A percentile compares a stretch with the other conserved stretches of the same genome.
These are phyloP conservation scores for Sphaerophoria taeniata DNA, from an alignment of 2,888 invertebrate genomes.

Conservation along the genomic window DNA sequence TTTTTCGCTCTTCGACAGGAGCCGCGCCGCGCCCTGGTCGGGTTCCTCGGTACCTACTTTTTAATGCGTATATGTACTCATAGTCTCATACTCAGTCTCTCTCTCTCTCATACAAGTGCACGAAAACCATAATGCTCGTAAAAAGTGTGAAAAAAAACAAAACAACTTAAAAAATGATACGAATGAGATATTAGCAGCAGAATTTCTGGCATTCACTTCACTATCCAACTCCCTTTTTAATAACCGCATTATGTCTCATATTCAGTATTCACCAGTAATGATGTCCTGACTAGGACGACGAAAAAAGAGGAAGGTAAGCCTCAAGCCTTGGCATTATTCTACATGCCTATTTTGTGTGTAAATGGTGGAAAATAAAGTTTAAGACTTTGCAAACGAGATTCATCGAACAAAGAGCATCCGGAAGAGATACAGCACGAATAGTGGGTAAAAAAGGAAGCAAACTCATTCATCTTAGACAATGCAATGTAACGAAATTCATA, in stretches of 20 bases:
- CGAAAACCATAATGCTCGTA: no score
- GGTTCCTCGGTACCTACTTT: no score
- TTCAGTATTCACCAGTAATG: conserved; percentile 58
- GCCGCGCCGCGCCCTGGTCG: no score
- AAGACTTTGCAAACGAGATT: conserved; percentile 69
- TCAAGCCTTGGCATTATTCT: background rate
- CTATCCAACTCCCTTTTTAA: conserved; percentile 15
- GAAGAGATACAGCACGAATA: background rate
- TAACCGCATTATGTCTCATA: conserved; percentile 15
- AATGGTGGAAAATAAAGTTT: conserved; percentile 68
- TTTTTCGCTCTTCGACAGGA: no score
- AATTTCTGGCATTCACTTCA: conserved; percentile 51
- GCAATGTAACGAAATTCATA: no score
- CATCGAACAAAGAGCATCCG: conserved; percentile 63
- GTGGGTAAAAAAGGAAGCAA: conserved; percentile 11
- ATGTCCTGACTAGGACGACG: conserved; percentile 26
- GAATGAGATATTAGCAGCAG: no score
- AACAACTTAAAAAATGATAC: no score
- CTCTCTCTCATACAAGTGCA: no score
- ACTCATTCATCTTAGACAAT: no score
- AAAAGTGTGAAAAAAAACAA: conserved; percentile 58
- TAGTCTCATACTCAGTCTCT: no score
- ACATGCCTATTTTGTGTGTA: conserved; percentile 34
- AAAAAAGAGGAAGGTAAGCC: background rate
- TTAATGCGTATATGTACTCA: no score